These are phyloP conservation scores for Synanthedon tipuliformis DNA, from an alignment of 2,888 invertebrate genomes.

Conservation along the genomic window DNA sequence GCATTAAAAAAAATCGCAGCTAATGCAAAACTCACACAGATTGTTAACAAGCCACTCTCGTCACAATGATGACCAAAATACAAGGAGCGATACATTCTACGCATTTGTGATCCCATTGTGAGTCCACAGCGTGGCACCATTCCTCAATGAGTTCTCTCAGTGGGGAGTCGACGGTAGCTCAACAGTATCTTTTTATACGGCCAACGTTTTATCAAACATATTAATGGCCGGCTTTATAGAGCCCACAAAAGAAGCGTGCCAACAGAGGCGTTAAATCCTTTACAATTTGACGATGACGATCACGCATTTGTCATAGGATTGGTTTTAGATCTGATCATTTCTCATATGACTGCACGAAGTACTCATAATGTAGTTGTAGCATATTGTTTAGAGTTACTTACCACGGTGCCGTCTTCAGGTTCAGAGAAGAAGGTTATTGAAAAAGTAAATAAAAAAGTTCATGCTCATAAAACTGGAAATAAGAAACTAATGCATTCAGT, in stretches of 20 bases:
- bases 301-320: slow-evolving; percentile 59
- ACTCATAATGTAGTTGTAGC: not conserved
- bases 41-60: slow-evolving; percentile 32
- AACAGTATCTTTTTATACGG: slow-evolving; percentile 59
- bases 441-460: slow-evolving; percentile 35
- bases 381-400: too few relatives aligned
- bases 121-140: slow-evolving; percentile 51
- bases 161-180: slow-evolving; percentile 62
- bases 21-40: not conserved
- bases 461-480: slow-evolving; percentile 53
- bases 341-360: slow-evolving; percentile 24
- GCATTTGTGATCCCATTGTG: slow-evolving; percentile 35
- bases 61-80: slow-evolving; percentile 35
- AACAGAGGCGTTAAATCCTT: slow-evolving; percentile 71
- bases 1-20: not conserved
- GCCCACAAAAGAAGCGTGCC: slow-evolving; percentile 67
- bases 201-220: slow-evolving; percentile 67
- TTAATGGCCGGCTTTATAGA: slow-evolving; percentile 66
- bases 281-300: slow-evolving; percentile 64
- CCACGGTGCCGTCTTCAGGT: too few relatives aligned
- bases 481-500: slow-evolving; percentile 47
- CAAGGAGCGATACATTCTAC: slow-evolving; percentile 31
- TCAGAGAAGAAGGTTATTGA: slow-evolving; percentile 6
- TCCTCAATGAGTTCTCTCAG: slow-evolving; percentile 48
- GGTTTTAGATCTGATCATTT: slow-evolving; percentile 29